These are phyloP conservation scores for Agrotis exclamationis DNA, from an alignment of 2,888 invertebrate species.

Conservation along the genomic window DNA sequence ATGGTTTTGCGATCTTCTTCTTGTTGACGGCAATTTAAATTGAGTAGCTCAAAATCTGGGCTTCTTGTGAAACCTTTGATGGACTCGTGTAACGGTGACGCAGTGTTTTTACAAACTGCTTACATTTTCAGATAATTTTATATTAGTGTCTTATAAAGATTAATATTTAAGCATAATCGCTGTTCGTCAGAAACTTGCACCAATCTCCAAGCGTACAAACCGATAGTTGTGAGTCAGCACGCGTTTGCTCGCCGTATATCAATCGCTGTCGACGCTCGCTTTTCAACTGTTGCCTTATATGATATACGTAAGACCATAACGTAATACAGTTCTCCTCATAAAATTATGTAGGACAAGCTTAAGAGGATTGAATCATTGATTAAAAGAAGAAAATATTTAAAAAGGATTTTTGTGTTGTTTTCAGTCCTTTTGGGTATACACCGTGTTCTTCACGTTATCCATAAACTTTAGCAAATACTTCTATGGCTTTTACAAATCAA, in stretches of 20 bases:
- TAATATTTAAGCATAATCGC: constrained; percentile 18
- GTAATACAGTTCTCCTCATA: constrained; percentile 49
- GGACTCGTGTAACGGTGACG: too few species aligned
- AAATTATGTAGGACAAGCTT: constrained; percentile 38
- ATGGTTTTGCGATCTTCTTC: background rate
- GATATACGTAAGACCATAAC: constrained; percentile 53
- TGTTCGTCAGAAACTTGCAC: constrained; percentile 59
- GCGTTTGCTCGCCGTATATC: constrained; percentile 89
- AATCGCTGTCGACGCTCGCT: constrained; percentile 87
- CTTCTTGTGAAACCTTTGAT: too few species aligned
- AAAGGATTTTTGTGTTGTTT: background rate
- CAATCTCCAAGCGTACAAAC: constrained; percentile 70
- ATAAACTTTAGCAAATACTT: too few species aligned
- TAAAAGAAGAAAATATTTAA: background rate
- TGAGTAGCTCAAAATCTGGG: too few species aligned
- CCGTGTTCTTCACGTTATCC: too few species aligned
- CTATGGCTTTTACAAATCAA: too few species aligned
- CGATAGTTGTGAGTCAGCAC: constrained; percentile 87
- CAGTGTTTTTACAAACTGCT: too few species aligned
- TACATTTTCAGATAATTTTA: too few species aligned
- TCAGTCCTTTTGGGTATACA: background rate
- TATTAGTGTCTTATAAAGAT: too few species aligned
- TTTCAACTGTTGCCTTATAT: constrained; percentile 75
- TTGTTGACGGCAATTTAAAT: too few species aligned
- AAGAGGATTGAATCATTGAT: constrained; percentile 27